Base-by-base conservation (phyloP, 2,797 vertebrate genomes). In the Australoheros facetus region DNA sequence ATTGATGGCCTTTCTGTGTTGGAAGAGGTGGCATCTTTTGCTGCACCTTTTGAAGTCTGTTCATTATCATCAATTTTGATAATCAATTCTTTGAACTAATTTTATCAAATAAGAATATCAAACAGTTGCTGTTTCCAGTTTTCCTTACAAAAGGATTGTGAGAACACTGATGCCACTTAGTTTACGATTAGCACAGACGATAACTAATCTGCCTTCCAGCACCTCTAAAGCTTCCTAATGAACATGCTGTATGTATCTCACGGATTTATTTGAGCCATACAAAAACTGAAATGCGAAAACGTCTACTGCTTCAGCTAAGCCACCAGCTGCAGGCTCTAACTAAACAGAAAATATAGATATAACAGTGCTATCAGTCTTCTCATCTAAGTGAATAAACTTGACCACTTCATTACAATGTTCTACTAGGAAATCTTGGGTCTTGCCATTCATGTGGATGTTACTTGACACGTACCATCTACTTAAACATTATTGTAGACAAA, bases 181-280 rank as follows among this genome's bases (percentile, higher is more conserved):
- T 59, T 66, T 71, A 26, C 8, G 48, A 54, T 59, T 56, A 74
- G 17, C 16, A 0, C 39, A 66, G n/a, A 71, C 19, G 51, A 69
- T 39, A 64, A 79, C 23, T 71, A 51, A 80, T 70, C 60, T 73
- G 48, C 21, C 70, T 57, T 59, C 28, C 57, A 77, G 55, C 21
- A 37, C 69, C 32, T 69, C 73, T 55, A 69, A 75, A 66, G 58
- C 66, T 54, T 37, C 66, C 66, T 48, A 70, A 57, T 69, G 76
- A 72, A 80, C 56, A 66, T 23, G 19, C 53, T 39, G 11, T 17
- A 53, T 37, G 26, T 8, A 53, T 56, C 26, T 77, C 13, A 77
- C 30, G 45, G 64, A 51, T 81, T 66, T 73, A 28, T 26, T 69
- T 23, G 53, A 76, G 58, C 54, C 12, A 17, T 62, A 51, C 58